Percentiles rank a stretch among this genome's conserved stretches.
Conservation (phyloP, 2,113 vertebrate species). For the Rhinolophus sinicus region DNA sequence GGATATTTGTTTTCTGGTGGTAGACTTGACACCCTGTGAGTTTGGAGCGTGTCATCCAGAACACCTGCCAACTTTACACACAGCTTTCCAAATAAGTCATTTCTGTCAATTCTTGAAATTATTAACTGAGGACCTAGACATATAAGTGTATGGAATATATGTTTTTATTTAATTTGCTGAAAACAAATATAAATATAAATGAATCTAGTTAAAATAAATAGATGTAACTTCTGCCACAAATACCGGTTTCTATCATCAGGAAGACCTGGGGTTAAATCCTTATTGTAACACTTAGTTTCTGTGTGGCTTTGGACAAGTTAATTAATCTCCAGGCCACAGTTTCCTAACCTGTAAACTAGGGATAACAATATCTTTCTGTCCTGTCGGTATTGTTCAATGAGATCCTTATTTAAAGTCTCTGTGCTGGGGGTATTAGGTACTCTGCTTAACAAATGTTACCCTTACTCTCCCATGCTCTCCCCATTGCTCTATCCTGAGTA, state of each 20-base stretch:
- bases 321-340: neutral
- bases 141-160: neutral
- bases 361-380: neutral
- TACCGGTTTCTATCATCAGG: neutral
- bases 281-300: neutral
- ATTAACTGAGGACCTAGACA: neutral
- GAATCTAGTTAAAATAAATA: neutral
- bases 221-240: neutral
- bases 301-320: neutral
- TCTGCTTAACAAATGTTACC: neutral
- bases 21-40: neutral
- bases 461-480: fast-evolving
- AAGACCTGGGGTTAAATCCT: neutral
- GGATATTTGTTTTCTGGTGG: neutral
- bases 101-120: neutral
- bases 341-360: neutral
- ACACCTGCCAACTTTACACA: neutral
- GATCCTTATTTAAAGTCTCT: neutral
- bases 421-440: neutral
- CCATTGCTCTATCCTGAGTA: neutral
- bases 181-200: neutral
- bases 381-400: too few species aligned
- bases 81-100: neutral
- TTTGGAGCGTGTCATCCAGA: neutral
- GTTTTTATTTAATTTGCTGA: neutral